These are phyloP conservation scores for Pandemis corylana DNA, from an alignment of 2,888 invertebrate genomes.

Conservation along the genomic window DNA sequence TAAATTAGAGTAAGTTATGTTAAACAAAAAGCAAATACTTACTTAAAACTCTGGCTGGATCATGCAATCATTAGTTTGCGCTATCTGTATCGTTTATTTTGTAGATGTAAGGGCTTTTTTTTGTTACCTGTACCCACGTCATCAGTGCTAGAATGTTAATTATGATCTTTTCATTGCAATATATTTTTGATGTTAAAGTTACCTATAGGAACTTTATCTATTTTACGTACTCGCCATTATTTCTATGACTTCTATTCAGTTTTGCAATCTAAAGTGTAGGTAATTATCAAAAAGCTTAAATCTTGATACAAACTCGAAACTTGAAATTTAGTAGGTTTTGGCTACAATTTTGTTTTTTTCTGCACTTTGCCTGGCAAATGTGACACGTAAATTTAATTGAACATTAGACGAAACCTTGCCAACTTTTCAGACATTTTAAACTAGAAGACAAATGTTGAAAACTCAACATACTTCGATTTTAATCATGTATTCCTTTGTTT, in stretches of 20 bases:
- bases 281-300: background rate
- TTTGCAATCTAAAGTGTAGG: background rate
- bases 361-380: background rate
- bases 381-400: background rate
- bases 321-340: too few species aligned
- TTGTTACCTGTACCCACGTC: background rate
- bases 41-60: constrained; percentile 5
- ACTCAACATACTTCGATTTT: background rate
- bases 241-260: background rate
- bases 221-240: background rate
- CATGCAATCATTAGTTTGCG: constrained; percentile 14
- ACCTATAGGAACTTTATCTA: background rate
- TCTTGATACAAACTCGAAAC: too few species aligned
- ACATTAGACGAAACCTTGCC: background rate
- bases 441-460: background rate
- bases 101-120: background rate
- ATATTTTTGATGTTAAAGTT: background rate
- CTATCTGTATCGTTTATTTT: background rate
- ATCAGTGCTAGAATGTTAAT: background rate
- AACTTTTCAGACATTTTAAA: background rate
- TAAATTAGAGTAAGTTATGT: constrained; percentile 2
- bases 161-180: background rate
- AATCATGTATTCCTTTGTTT: background rate
- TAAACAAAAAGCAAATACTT: constrained; percentile 19
- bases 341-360: background rate